Conservation (phyloP, 92 coral and sea anemone genomes). For the Galaxea fascicularis region DNA sequence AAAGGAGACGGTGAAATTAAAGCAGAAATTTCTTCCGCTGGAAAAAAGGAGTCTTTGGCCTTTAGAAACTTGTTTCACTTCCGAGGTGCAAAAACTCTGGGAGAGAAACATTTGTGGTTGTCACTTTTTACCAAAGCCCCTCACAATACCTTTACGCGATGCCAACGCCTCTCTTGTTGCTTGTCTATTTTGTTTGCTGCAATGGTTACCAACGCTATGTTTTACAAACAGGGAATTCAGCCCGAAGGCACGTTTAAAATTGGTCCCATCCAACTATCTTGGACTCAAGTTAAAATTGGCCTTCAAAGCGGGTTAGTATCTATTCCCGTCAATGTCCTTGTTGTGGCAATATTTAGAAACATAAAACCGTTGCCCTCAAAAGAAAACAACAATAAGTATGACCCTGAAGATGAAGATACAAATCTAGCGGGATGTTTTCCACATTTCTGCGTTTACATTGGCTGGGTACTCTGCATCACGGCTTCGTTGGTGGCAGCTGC, state of each 20-base stretch:
- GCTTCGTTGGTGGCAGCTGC: slow-evolving; percentile 74
- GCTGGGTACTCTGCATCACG: slow-evolving; percentile 79
- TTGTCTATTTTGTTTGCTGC: slow-evolving; percentile 82
- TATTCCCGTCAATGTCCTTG: slow-evolving; percentile 84
- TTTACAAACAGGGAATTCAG: slow-evolving; percentile 78
- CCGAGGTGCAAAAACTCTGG: slow-evolving; percentile 76
- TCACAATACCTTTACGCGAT: slow-evolving; percentile 86
- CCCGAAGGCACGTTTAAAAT: slow-evolving; percentile 75
- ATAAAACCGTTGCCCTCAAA: slow-evolving; percentile 45
- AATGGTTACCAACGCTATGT: slow-evolving; percentile 95
- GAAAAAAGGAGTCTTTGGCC: slow-evolving; percentile 75
- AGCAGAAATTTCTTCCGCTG: slow-evolving; percentile 72
- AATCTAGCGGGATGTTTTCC: slow-evolving; percentile 83
- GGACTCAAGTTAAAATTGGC: slow-evolving; percentile 92
- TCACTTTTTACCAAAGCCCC: slow-evolving; percentile 88
- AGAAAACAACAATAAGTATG: background rate
- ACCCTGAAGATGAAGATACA: slow-evolving; percentile 1
- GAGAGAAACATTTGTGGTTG: slow-evolving; percentile 90
- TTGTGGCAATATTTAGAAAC: slow-evolving; percentile 86
- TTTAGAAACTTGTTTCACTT: slow-evolving; percentile 79
- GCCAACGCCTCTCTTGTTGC: slow-evolving; percentile 88
- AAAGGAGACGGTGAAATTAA: slow-evolving; percentile 79
- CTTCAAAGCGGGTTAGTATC: slow-evolving; percentile 90
- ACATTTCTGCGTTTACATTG: slow-evolving; percentile 76
- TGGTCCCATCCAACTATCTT: slow-evolving; percentile 85